Evolutionary conservation across 2,888 invertebrate genomes (phyloP), one percentile per base, ranked within the genome.

Genomic region (Exephanes ischioxanthus): DNA sequence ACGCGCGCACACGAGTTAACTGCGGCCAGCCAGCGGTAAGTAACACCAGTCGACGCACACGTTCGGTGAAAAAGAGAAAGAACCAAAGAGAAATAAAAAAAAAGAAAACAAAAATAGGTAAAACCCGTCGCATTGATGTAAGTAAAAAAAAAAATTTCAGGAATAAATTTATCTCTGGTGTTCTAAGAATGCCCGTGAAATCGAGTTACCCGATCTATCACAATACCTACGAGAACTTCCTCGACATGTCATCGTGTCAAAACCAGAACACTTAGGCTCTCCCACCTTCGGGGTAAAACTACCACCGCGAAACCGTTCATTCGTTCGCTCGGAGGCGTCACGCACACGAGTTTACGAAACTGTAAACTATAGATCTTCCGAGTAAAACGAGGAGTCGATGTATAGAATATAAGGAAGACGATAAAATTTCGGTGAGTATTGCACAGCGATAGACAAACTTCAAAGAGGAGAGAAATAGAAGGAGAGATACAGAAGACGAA

Each of bases 161-260:
- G 0, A 55, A 55, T 5, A 6, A 55, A 55, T 55, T 19, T 55
- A 55, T 55, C 22, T 55, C 55, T 9, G 6, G 55, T 48, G 4
- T 48, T 48, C 45, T 11, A 11, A 48, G 45, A 48, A 16, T 48
- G 45, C 26, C 4, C 58, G 58, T 58, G 58, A 14, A 58, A 58
- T 58, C 58, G 58, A 14, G 14, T 58, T 58, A 26, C 11, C 14
- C 22, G 58, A 58, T 26, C 58, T 7, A 33, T 33, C 30, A 16
- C 16, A 19, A 37, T 63, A 71, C 48, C 66, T 55, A 70, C 51
- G 75, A 45, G 77, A 61, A 70, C 48, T 75, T 80, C 75, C 80
- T 75, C 78, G 78, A 75, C 75, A 75, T 89, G 89, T 90, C 89
- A 90, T 88, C 89, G 89, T 88, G 90, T 90, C 87, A 89, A 88